Percentiles rank a stretch among this genome's conserved stretches.
These are phyloP conservation scores for Sebastes minor DNA, from an alignment of 2,797 vertebrate species.

Conservation along the genomic window DNA sequence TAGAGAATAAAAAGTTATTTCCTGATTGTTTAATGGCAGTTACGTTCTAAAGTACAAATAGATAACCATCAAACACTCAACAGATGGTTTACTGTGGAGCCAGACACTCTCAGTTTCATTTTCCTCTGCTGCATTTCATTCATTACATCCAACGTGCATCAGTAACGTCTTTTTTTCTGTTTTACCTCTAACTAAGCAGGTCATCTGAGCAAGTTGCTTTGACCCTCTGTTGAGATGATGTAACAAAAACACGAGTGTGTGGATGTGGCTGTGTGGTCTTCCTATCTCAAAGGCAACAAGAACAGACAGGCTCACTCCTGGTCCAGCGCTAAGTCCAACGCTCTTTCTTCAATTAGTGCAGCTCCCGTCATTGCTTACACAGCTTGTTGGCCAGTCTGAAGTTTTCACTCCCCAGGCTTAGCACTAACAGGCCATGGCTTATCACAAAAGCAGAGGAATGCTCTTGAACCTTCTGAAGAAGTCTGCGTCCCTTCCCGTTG, in stretches of 20 bases:
- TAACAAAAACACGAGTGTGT: slow-evolving; percentile 20
- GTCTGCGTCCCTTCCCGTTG: slow-evolving; percentile 8
- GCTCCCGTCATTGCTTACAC: slow-evolving; percentile 66
- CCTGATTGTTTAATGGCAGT: too few relatives aligned
- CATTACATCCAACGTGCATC: too few relatives aligned
- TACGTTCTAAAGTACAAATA: too few relatives aligned
- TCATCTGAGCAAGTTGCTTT: neutral
- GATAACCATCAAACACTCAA: too few relatives aligned
- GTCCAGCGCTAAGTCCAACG: slow-evolving; percentile 56
- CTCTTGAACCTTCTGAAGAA: slow-evolving; percentile 60
- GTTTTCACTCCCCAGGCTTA: slow-evolving; percentile 62
- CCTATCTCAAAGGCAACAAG: slow-evolving; percentile 26
- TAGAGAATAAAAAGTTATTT: too few relatives aligned
- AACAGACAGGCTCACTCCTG: slow-evolving; percentile 16
- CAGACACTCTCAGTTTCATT: too few relatives aligned
- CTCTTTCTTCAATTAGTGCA: slow-evolving; percentile 71
- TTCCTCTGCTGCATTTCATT: too few relatives aligned
- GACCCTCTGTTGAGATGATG: neutral
- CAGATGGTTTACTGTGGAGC: too few relatives aligned
- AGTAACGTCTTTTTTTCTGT: neutral
- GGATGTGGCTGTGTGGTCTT: slow-evolving; percentile 69
- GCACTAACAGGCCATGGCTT: slow-evolving; percentile 65
- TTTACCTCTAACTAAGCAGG: neutral
- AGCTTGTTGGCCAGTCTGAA: slow-evolving; percentile 54
- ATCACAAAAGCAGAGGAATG: slow-evolving; percentile 72